Base-by-base conservation (phyloP, 2,797 vertebrate species). In the Bucorvus abyssinicus region DNA sequence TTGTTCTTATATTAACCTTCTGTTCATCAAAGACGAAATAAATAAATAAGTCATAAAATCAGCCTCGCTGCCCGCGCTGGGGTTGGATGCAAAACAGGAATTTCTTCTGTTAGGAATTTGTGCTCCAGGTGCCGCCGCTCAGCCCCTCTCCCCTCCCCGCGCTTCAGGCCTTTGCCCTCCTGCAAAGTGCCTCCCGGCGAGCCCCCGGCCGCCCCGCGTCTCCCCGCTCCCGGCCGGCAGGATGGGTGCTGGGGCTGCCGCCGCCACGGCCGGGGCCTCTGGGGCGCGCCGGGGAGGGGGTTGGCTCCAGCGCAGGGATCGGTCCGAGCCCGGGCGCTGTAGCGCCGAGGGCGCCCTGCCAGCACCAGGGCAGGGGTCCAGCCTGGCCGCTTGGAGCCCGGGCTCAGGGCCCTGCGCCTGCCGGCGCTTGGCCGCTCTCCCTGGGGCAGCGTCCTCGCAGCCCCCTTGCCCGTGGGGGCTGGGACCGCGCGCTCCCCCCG, bases 1-100 rank as follows among this genome's bases (percentile, higher is more conserved):
- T 98, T 99, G 98, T 98, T 98, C 98, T 98, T 98, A 98, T 98
- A 98, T 99, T 98, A 98, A 98, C 98, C 98, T 98, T 98, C 97
- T 97, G 96, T 97, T 97, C 88, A 73, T 81, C 93, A 96, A 95
- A 97, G 96, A 95, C 52, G 0, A 97, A 97, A 97, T 97, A 97
- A 98, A 97, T 97, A 98, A 98, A 97, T 97, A 98, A 98, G 95
- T 95, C 85, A 97, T 94, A 96, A 97, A 97, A 97, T 94, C 96
- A 82, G 92, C 94, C 94, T 83, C 67, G 7, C 91, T 87, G 79
- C 94, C 90, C 18, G 1, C 24, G 24, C 92, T 78, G 45, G 93
- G 84, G 80, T n/a, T 86, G 89, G 79, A 88, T 94, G 96, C 95
- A 67, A 96, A 96, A 81, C 90, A 95, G 89, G 93, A 73, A 90